Percentiles rank a stretch among this genome's conserved stretches.
Conservation (phyloP, 1,140 invertebrate genomes). For the Oppia nitens region DNA sequence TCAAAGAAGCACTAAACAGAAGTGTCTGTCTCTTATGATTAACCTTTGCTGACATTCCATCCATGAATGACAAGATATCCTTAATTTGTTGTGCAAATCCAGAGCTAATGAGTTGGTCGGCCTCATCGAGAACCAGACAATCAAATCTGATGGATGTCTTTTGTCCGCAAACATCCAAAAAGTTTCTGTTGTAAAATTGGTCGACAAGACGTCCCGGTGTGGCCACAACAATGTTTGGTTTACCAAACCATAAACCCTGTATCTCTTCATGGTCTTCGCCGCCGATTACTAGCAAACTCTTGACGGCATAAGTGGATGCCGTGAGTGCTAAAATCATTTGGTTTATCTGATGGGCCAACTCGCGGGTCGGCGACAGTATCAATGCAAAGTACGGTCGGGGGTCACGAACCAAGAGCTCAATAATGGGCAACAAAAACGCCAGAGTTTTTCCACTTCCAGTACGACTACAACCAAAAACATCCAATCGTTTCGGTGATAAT, state of each 20-base stretch:
- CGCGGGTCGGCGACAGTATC: slow-evolving; percentile 87
- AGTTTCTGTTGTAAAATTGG: slow-evolving; percentile 33
- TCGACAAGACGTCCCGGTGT: slow-evolving; percentile 76
- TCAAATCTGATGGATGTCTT: slow-evolving; percentile 43
- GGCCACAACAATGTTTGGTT: slow-evolving; percentile 63
- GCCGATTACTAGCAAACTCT: slow-evolving; percentile 20
- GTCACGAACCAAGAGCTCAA: slow-evolving; percentile 75
- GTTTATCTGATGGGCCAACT: slow-evolving; percentile 51
- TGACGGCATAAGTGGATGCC: slow-evolving; percentile 8
- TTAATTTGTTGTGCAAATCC: slow-evolving; percentile 28
- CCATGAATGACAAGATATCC: slow-evolving; percentile 38
- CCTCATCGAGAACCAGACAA: slow-evolving; percentile 71
- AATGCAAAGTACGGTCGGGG: slow-evolving; percentile 88
- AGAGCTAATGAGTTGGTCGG: slow-evolving; percentile 54
- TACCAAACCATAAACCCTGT: slow-evolving; percentile 17
- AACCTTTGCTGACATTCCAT: slow-evolving; percentile 40
- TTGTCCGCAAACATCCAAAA: slow-evolving; percentile 17
- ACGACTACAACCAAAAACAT: slow-evolving; percentile 77
- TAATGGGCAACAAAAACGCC: slow-evolving; percentile 85
- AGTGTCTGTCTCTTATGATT: slow-evolving; percentile 63
- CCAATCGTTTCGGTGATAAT: slow-evolving; percentile 43
- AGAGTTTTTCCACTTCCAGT: slow-evolving; percentile 96
- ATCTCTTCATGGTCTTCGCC: slow-evolving; percentile 13
- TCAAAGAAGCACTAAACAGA: slow-evolving; percentile 92
- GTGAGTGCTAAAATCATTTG: slow-evolving; percentile 23